These are phyloP conservation scores for Ibycter americanus DNA, from an alignment of 2,797 vertebrate genomes.

Conservation along the genomic window DNA sequence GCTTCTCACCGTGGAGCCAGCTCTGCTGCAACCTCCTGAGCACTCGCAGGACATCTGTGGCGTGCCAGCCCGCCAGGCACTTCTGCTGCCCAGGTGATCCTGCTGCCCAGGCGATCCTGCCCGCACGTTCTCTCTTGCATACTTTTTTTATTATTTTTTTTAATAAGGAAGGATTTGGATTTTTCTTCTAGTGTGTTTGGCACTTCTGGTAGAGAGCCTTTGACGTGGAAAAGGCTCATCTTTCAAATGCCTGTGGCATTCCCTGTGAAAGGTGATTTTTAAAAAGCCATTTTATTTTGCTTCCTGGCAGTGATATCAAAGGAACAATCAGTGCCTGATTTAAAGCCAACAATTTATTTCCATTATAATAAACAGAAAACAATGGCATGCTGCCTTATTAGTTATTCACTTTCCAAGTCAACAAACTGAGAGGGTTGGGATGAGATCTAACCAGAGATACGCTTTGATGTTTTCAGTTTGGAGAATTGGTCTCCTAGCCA, in stretches of 20 bases:
- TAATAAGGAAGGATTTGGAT: background rate
- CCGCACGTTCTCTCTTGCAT: background rate
- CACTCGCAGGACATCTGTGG: background rate
- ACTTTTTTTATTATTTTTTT: background rate
- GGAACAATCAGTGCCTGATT: slow-evolving; percentile 50
- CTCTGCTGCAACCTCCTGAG: background rate
- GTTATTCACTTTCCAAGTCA: slow-evolving; percentile 48
- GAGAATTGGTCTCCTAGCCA: background rate
- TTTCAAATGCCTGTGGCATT: slow-evolving; percentile 49
- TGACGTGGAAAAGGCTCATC: slow-evolving; percentile 44
- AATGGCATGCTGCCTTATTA: slow-evolving; percentile 52
- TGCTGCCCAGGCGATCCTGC: background rate
- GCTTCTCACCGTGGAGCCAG: background rate
- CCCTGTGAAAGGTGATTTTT: slow-evolving; percentile 50
- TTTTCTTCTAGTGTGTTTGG: background rate
- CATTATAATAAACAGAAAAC: slow-evolving; percentile 70
- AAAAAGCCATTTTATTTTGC: slow-evolving; percentile 55
- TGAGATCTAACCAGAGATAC: slow-evolving; percentile 55
- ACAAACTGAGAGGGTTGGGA: background rate
- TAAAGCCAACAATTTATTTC: slow-evolving; percentile 60
- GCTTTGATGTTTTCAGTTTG: slow-evolving; percentile 44
- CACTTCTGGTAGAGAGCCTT: background rate
- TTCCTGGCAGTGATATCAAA: slow-evolving; percentile 74
- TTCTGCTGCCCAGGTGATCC: background rate
- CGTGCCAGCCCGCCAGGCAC: background rate